Evolutionary conservation across 2,888 invertebrate species (phyloP).

Genomic region (Ichneumoninae sp.): DNA sequence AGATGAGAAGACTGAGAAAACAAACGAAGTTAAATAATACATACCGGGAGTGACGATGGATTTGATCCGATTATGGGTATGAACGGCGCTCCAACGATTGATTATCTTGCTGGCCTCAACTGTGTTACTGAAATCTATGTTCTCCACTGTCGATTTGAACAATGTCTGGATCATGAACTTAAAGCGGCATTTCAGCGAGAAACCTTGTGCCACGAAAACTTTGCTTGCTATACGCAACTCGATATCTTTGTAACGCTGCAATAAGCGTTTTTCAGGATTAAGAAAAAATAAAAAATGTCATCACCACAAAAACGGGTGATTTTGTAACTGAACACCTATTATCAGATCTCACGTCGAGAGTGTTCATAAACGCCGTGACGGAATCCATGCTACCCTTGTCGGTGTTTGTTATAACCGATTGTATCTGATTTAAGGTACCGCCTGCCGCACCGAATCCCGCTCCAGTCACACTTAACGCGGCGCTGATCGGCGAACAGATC

Average conservation of each 20-base stretch:
- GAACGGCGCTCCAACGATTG: slow-evolving; percentile 91
- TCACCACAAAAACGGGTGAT: background rate
- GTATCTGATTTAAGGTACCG: slow-evolving; percentile 73
- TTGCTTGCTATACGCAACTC: slow-evolving; percentile 90
- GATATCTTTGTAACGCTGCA: slow-evolving; percentile 85
- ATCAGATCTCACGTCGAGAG: slow-evolving; percentile 71
- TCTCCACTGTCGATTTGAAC: slow-evolving; percentile 88
- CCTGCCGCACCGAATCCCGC: slow-evolving; percentile 76
- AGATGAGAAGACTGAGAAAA: background rate
- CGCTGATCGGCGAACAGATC: slow-evolving; percentile 81
- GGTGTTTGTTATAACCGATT: slow-evolving; percentile 71
- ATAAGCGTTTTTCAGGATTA: background rate
- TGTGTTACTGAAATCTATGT: slow-evolving; percentile 86
- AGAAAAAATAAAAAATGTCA: slow-evolving; percentile 76
- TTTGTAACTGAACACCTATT: background rate
- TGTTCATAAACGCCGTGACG: slow-evolving; percentile 72
- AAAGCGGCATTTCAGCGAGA: slow-evolving; percentile 85
- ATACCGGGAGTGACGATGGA: slow-evolving; percentile 86
- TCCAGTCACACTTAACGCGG: slow-evolving; percentile 78
- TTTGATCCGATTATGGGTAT: slow-evolving; percentile 87
- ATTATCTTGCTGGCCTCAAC: slow-evolving; percentile 86
- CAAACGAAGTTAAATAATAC: background rate
- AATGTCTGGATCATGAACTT: slow-evolving; percentile 86
- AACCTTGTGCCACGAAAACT: slow-evolving; percentile 87
- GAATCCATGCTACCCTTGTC: slow-evolving; percentile 68